Evolutionary conservation across 2,797 vertebrate genomes (phyloP), one percentile per base, ranked within the genome.

Genomic region (Trematomus bernacchii): DNA sequence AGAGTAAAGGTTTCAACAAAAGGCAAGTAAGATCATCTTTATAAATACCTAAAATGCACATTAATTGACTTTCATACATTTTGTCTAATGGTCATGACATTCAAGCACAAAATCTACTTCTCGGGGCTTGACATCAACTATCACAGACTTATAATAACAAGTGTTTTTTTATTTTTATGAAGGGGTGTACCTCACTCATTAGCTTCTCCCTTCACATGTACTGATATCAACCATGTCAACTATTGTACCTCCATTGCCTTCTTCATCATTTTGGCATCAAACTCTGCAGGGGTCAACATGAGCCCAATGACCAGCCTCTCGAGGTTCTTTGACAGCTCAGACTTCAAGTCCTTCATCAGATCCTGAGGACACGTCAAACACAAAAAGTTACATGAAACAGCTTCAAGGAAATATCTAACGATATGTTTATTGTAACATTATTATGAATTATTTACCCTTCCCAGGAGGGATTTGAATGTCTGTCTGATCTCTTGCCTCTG

Each of bases 261-360:
- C 90, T 93, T 96, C 95, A 99, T 95, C 94, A 99, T 98, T 92
- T 97, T 99, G 86, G 98, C 98, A 43, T 99, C 96, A 10, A 98
- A 98, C 87, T 98, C 97, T 0, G 96, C 96, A 0, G 97, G 97
- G 0, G 95, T 96, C 96, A 99, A 84, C 98, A 99, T 97, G 21
- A 99, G 95, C 14, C 94, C 96, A 0, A 99, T 95, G 83, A 99
- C 95, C 77, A 99, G 93, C 81, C 96, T 95, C 12, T 96, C 95
- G 72, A 99, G 71, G 89, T 97, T 97, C 85, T 98, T 98, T 0
- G 97, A 97, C 65, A 99, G 87, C 86, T 99, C 98, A 0, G 98
- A 99, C 88, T 99, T 99, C 85, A 99, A 91, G 76, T 99, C 98
- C 42, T 97, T 97, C 95, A 99, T 96, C 84, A 99, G 92, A 78